phyloP scores from a whole-genome alignment of 2,797 vertebrate genomes.

The Phalanger gymnotis region DNA sequence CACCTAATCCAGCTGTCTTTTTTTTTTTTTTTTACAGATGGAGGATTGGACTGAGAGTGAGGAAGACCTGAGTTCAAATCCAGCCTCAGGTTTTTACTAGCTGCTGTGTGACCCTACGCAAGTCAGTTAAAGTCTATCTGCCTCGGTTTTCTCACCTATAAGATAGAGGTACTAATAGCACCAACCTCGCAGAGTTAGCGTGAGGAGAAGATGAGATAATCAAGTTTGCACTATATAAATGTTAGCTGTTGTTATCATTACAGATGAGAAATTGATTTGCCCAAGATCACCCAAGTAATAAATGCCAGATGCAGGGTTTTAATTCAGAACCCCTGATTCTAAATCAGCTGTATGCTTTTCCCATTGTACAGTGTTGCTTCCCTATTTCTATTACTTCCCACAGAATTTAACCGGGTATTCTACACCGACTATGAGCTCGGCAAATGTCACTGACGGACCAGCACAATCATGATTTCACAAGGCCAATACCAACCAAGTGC shows the following conservation, averaged over 20 bases:
- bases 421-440: neutral
- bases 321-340: neutral
- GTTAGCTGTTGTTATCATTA: neutral
- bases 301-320: neutral
- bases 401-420: neutral
- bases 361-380: neutral
- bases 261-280: neutral
- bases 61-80: neutral
- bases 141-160: neutral
- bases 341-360: neutral
- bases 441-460: neutral
- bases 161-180: neutral
- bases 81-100: neutral
- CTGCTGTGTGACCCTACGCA: neutral
- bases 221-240: neutral
- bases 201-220: neutral
- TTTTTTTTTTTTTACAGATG: neutral
- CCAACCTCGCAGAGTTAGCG: neutral
- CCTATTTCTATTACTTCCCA: neutral
- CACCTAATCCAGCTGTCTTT: neutral
- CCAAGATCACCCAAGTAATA: neutral
- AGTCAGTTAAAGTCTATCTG: neutral
- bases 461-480: neutral
- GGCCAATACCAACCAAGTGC: neutral
- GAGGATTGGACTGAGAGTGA: neutral